phyloP scores from a whole-genome alignment of 2,113 vertebrate species.

The Pseudonaja textilis region DNA sequence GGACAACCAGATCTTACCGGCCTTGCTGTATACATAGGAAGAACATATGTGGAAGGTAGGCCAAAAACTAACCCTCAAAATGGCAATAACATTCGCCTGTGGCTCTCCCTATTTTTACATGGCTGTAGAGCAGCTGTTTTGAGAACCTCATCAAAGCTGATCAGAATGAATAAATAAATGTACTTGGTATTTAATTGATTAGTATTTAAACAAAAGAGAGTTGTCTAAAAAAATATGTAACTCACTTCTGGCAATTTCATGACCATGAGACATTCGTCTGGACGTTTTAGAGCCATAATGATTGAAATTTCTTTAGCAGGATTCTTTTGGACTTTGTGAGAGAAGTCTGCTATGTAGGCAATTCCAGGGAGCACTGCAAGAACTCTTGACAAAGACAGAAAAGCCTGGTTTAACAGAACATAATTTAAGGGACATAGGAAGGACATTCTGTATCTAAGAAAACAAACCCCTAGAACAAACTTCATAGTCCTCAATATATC shows the following conservation, averaged over 20 bases:
- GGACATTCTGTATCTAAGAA: background rate
- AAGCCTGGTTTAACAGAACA: background rate
- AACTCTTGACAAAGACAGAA: conserved; percentile 61
- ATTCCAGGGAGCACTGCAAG: conserved; percentile 54
- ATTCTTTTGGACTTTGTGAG: conserved; percentile 61
- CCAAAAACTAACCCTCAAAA: background rate
- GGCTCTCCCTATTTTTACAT: rapidly evolving
- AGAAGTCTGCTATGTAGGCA: conserved; percentile 57
- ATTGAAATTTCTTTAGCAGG: conserved; percentile 61
- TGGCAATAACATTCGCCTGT: background rate
- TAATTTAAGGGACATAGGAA: background rate
- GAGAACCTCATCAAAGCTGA: background rate
- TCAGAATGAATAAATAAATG: background rate
- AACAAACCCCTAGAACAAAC: background rate
- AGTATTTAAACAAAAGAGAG: background rate
- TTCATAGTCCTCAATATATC: background rate
- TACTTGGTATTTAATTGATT: background rate
- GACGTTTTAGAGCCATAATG: conserved; percentile 64
- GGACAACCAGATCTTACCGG: conserved; percentile 1
- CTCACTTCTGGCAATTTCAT: conserved; percentile 71
- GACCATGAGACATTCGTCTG: conserved; percentile 65
- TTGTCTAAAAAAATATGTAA: conserved; percentile 13
- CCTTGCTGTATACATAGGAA: background rate
- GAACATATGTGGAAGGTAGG: rapidly evolving
- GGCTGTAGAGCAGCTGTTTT: background rate